Evolutionary conservation across 2,797 vertebrate genomes (phyloP).

Genomic region (Psittacula derbiana): DNA sequence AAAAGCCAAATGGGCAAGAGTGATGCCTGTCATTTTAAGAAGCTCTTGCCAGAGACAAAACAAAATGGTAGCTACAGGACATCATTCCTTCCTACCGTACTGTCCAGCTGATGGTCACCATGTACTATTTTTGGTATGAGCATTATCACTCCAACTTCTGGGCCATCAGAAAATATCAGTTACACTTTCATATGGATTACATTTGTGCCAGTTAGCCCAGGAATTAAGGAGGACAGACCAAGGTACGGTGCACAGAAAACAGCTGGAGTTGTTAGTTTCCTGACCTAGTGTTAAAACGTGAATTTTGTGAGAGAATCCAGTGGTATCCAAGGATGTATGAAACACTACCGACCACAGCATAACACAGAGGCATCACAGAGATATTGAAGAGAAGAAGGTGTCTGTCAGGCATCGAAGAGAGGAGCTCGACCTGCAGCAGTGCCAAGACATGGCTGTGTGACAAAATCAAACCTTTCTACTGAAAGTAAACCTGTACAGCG

Average conservation of each 20-base stretch:
- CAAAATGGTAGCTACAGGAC: not conserved
- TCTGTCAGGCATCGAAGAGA: not conserved
- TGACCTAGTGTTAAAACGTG: not conserved
- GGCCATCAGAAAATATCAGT: not conserved
- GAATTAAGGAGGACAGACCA: not conserved
- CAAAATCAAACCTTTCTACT: conserved; percentile 4
- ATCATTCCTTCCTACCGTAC: not conserved
- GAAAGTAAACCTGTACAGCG: not conserved
- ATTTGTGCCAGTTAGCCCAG: not conserved
- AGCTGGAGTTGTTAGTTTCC: not conserved
- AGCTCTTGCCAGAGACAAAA: not conserved
- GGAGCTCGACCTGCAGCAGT: not conserved
- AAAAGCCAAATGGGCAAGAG: not conserved
- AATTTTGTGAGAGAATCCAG: not conserved
- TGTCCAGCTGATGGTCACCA: not conserved
- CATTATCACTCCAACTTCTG: not conserved
- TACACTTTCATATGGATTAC: not conserved
- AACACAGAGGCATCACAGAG: not conserved
- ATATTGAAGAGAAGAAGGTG: not conserved
- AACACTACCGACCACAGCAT: not conserved
- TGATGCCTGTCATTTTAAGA: conserved; percentile 2
- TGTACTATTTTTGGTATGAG: not conserved
- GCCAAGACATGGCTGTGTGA: not conserved
- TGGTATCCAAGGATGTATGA: not conserved
- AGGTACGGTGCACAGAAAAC: conserved; percentile 3